Conservation (phyloP, 2,888 invertebrate species). For the Zeuzera pyrina region DNA sequence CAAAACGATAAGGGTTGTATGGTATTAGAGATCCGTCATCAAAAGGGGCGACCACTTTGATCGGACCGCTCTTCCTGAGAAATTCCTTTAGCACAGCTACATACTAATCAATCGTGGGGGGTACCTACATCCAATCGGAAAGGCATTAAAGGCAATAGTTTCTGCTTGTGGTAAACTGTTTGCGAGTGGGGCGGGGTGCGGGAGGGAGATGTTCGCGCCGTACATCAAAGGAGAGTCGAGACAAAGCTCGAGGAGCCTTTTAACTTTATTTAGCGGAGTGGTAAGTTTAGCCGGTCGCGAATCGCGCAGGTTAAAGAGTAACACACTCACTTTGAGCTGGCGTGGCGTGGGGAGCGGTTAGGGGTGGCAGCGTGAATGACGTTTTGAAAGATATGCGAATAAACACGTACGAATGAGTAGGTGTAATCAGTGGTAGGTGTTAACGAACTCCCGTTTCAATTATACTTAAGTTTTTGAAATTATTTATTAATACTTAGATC, state of each 20-base stretch:
- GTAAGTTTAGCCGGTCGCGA: conserved; percentile 73
- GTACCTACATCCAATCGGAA: conserved; percentile 58
- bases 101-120: conserved; percentile 59
- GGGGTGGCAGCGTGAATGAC: conserved; percentile 30
- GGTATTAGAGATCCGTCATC: conserved; percentile 40
- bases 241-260: conserved; percentile 72
- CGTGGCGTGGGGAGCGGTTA: conserved; percentile 26
- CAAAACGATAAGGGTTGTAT: conserved; percentile 46
- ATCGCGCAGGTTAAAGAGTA: conserved; percentile 73
- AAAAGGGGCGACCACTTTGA: conserved; percentile 49
- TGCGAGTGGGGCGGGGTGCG: conserved; percentile 35
- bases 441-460: not conserved
- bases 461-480: not conserved
- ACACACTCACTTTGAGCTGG: conserved; percentile 72
- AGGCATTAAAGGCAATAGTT: conserved; percentile 69
- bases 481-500: not conserved
- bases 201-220: conserved; percentile 29
- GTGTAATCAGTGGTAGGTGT: too few relatives aligned
- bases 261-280: conserved; percentile 74
- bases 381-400: too few relatives aligned
- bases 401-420: too few relatives aligned
- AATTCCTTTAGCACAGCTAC: conserved; percentile 50
- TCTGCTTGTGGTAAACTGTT: conserved; percentile 67
- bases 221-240: conserved; percentile 69
- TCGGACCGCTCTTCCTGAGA: conserved; percentile 51